phyloP scores from a whole-genome alignment of 2,888 invertebrate species.

The Euproctis similis region DNA sequence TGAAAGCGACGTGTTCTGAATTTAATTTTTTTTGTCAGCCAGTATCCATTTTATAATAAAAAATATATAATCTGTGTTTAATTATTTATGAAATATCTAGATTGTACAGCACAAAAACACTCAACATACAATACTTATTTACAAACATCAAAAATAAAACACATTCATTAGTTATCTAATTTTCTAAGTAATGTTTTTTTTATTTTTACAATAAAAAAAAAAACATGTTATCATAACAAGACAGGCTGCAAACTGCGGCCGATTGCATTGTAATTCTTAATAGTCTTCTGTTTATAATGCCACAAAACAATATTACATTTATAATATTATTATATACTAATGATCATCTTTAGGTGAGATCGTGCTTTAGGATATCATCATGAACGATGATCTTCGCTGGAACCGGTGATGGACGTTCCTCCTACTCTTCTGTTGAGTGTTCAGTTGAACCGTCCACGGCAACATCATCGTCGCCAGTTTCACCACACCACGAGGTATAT shows the following conservation, averaged over 20 bases:
- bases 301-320: conserved; percentile 63
- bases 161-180: conserved; percentile 59
- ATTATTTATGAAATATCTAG: conserved; percentile 17
- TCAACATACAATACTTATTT: conserved; percentile 63
- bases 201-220: too few species aligned
- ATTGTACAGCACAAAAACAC: conserved; percentile 43
- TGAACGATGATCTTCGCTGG: conserved; percentile 60
- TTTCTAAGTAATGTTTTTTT: conserved; percentile 72
- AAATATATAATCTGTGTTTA: conserved; percentile 21
- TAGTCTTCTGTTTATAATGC: conserved; percentile 69
- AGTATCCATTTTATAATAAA: conserved; percentile 21
- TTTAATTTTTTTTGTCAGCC: too few species aligned
- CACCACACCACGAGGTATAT: conserved; percentile 59
- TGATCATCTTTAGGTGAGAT: conserved; percentile 76
- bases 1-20: too few species aligned
- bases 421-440: conserved; percentile 13
- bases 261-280: conserved; percentile 69
- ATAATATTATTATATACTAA: conserved; percentile 57
- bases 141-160: conserved; percentile 57
- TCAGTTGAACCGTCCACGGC: conserved; percentile 26
- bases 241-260: conserved; percentile 42
- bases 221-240: conserved; percentile 66
- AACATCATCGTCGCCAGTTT: conserved; percentile 21
- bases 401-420: conserved; percentile 35
- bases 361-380: conserved; percentile 71